These are phyloP conservation scores for Poeciliopsis prolifica DNA, from an alignment of 2,113 vertebrate species.

Conservation along the genomic window DNA sequence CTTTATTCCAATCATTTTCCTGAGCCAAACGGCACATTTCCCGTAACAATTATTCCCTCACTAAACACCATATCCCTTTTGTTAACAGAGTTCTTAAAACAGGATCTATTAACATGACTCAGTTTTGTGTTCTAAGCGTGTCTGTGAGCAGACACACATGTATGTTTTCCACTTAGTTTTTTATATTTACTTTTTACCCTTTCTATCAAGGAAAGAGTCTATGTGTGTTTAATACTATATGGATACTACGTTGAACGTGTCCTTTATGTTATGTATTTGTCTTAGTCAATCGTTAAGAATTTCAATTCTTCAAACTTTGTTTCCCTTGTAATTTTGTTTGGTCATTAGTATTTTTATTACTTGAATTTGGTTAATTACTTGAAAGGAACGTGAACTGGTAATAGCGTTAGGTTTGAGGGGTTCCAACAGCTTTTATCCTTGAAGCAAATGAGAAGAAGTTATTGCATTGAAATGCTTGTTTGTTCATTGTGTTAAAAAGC, in stretches of 20 bases:
- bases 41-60: slow-evolving; percentile 73
- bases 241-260: neutral
- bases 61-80: slow-evolving; percentile 74
- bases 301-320: neutral
- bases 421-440: too few relatives aligned
- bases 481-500: too few relatives aligned
- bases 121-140: slow-evolving; percentile 69
- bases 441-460: too few relatives aligned
- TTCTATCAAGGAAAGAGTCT: neutral
- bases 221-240: too few relatives aligned
- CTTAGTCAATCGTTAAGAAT: neutral
- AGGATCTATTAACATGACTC: slow-evolving; percentile 78
- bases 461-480: too few relatives aligned
- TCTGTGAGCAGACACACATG: slow-evolving; percentile 47
- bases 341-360: neutral
- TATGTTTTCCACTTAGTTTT: slow-evolving; percentile 45
- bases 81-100: slow-evolving; percentile 79
- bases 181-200: neutral
- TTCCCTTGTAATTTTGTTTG: neutral
- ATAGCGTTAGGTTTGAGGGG: too few relatives aligned
- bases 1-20: slow-evolving; percentile 61
- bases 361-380: neutral
- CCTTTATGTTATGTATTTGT: neutral
- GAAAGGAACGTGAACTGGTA: neutral
- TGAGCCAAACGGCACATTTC: slow-evolving; percentile 71